These are phyloP conservation scores for Serranus cabrilla DNA, from an alignment of 2,797 vertebrate species.

Conservation along the genomic window DNA sequence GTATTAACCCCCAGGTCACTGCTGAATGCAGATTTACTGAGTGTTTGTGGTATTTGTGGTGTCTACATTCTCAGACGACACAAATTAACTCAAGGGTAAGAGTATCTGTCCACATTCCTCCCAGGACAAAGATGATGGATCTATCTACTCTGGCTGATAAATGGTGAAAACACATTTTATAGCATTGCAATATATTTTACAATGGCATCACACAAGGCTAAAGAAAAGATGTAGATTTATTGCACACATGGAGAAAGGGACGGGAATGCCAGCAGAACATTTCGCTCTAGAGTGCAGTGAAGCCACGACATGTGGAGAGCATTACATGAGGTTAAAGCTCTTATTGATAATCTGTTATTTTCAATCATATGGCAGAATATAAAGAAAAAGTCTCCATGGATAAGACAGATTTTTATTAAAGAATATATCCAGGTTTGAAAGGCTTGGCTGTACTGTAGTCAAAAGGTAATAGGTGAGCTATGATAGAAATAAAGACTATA, in stretches of 20 bases:
- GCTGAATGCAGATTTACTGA: slow-evolving; percentile 4
- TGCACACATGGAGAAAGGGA: neutral
- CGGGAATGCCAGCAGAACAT: slow-evolving; percentile 23
- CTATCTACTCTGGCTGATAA: neutral
- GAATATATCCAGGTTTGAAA: slow-evolving; percentile 12
- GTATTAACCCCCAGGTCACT: neutral
- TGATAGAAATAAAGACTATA: neutral
- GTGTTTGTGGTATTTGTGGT: neutral
- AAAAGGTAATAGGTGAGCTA: neutral
- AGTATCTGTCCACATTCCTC: neutral
- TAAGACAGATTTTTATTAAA: neutral
- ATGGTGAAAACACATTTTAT: neutral
- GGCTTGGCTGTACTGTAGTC: neutral
- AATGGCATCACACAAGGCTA: neutral
- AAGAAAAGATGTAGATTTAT: slow-evolving; percentile 11
- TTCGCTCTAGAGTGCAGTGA: slow-evolving; percentile 9
- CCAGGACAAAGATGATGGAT: neutral
- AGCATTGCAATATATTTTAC: neutral
- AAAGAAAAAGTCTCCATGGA: neutral
- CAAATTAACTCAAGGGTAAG: neutral
- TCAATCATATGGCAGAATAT: neutral
- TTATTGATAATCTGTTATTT: slow-evolving; percentile 17
- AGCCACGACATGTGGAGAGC: slow-evolving; percentile 38
- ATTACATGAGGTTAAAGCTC: slow-evolving; percentile 25
- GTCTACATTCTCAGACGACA: neutral